A percentile compares a stretch with the other conserved stretches of the same genome.
Evolutionary conservation across 2,888 invertebrate species (phyloP).

Genomic region (Pollenia angustigena): DNA sequence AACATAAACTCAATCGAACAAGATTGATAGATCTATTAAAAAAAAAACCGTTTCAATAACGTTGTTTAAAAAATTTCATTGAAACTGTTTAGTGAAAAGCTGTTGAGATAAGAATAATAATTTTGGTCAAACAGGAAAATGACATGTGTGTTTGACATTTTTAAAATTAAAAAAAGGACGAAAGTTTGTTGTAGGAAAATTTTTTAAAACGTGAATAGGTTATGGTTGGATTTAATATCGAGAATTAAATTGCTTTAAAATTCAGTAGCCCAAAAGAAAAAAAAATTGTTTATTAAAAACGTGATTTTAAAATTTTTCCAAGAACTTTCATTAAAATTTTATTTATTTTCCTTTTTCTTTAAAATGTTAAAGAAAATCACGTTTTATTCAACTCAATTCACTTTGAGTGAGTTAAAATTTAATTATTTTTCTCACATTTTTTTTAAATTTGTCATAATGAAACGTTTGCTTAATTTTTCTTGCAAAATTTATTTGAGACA

Average conservation of each 20-base stretch:
- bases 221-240: too few species aligned
- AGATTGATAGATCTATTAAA: conserved; percentile 48
- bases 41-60: conserved; percentile 1
- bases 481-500: background rate
- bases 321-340: too few species aligned
- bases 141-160: conserved; percentile 15
- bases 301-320: too few species aligned
- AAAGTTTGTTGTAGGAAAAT: background rate
- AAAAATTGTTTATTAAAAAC: too few species aligned
- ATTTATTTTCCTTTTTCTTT: background rate
- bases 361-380: background rate
- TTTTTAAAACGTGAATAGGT: background rate
- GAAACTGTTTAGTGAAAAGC: background rate
- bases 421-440: background rate
- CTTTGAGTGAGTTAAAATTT: background rate
- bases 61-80: background rate
- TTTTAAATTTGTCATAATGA: conserved; percentile 17
- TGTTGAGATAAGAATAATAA: background rate
- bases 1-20: background rate
- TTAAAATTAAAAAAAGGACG: background rate
- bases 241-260: too few species aligned
- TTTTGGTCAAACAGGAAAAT: background rate
- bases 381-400: conserved; percentile 29
- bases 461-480: background rate
- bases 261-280: too few species aligned